Conservation (phyloP, 2,797 vertebrate species). For the Leuciscus waleckii region DNA sequence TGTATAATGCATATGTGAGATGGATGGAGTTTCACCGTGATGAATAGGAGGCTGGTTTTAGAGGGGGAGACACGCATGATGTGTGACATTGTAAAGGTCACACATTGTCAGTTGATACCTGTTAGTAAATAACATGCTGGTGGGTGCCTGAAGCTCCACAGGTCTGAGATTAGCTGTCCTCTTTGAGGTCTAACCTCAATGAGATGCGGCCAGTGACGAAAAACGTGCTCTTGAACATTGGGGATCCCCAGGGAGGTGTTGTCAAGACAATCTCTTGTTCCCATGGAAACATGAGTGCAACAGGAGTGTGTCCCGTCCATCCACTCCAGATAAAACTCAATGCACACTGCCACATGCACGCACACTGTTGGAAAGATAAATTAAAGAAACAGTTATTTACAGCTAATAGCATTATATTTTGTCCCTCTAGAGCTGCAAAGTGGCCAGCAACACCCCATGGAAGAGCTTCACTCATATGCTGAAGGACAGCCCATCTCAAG, state of each 20-base stretch:
- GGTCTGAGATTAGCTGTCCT: slow-evolving; percentile 41
- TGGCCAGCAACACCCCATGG: slow-evolving; percentile 68
- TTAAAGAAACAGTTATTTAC: neutral
- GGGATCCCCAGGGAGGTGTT: slow-evolving; percentile 69
- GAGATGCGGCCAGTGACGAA: slow-evolving; percentile 31
- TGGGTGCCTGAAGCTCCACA: slow-evolving; percentile 5
- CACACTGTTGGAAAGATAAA: neutral
- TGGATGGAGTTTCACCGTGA: slow-evolving; percentile 39
- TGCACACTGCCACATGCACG: slow-evolving; percentile 9
- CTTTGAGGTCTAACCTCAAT: slow-evolving; percentile 44
- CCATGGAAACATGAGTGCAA: slow-evolving; percentile 74
- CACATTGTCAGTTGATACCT: slow-evolving; percentile 21
- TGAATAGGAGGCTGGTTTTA: slow-evolving; percentile 29
- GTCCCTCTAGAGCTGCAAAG: slow-evolving; percentile 71
- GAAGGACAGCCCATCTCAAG: slow-evolving; percentile 72
- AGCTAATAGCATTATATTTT: slow-evolving; percentile 54
- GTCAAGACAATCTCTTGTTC: slow-evolving; percentile 73
- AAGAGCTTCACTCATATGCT: slow-evolving; percentile 66
- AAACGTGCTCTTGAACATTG: slow-evolving; percentile 45
- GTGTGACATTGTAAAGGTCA: slow-evolving; percentile 36
- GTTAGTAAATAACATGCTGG: slow-evolving; percentile 15
- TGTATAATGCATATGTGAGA: slow-evolving; percentile 54
- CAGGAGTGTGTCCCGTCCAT: slow-evolving; percentile 65
- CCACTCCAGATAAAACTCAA: slow-evolving; percentile 23
- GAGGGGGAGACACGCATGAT: neutral